Conservation (phyloP, 2,888 invertebrate genomes). For the Philereme transversata region DNA sequence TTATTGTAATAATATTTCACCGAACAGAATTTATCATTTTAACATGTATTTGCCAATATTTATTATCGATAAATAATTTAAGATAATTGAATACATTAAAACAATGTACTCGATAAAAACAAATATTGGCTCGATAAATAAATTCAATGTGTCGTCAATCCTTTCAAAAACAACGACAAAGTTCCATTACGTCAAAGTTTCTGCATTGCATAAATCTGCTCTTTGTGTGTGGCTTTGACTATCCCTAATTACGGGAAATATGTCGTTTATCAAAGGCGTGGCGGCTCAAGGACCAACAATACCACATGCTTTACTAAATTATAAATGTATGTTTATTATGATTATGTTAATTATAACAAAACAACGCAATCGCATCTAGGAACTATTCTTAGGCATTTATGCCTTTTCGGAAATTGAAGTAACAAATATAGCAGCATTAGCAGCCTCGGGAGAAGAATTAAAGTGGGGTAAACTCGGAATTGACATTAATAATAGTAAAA, state of each 20-base stretch:
- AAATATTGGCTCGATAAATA: background rate
- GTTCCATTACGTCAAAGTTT: background rate
- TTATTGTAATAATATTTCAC: no score
- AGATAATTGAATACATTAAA: no score
- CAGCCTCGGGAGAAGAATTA: slow-evolving; percentile 6
- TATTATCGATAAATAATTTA: no score
- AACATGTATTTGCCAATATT: no score
- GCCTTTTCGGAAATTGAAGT: slow-evolving; percentile 22
- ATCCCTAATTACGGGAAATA: background rate
- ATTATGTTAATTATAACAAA: slow-evolving; percentile 22
- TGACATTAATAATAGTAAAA: slow-evolving; percentile 8
- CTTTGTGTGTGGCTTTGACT: background rate
- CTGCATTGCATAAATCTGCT: background rate
- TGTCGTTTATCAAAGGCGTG: background rate
- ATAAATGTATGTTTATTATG: slow-evolving; percentile 3
- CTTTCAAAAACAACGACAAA: background rate
- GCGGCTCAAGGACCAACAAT: background rate
- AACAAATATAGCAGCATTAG: slow-evolving; percentile 5
- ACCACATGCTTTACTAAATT: slow-evolving; percentile 20
- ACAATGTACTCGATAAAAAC: background rate
- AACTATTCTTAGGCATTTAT: slow-evolving; percentile 30
- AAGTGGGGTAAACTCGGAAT: slow-evolving; percentile 14
- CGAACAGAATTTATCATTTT: no score
- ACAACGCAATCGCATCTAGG: slow-evolving; percentile 30
- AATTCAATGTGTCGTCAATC: background rate